These are phyloP conservation scores for Tachyglossus aculeatus DNA, from an alignment of 2,797 vertebrate species.

Conservation along the genomic window DNA sequence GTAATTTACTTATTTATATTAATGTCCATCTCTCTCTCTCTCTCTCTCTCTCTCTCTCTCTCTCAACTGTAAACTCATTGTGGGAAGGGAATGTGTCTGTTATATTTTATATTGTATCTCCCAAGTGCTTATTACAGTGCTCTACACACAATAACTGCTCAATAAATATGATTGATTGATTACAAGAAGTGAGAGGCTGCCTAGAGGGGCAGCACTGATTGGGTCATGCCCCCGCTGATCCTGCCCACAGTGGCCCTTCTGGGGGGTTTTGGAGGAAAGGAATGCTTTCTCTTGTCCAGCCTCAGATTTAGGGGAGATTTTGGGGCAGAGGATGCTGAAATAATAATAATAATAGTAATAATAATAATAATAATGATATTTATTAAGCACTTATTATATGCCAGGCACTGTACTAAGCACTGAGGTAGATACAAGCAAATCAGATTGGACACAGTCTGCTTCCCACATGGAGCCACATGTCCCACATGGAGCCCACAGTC, in stretches of 20 bases:
- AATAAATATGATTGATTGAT: no score
- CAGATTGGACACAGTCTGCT: neutral
- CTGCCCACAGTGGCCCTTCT: slow-evolving; percentile 32
- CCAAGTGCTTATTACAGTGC: no score
- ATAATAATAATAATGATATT: neutral
- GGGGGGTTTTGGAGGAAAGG: slow-evolving; percentile 22
- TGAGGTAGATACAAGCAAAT: neutral
- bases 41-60: no score
- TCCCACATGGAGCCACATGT: neutral
- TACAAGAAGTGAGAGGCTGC: no score
- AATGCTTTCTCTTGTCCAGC: slow-evolving; percentile 50
- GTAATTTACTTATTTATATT: no score
- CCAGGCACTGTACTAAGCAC: neutral
- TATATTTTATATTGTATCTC: no score
- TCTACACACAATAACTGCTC: no score
- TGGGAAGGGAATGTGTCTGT: no score
- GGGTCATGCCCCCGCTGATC: slow-evolving; percentile 37
- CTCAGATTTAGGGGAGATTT: neutral
- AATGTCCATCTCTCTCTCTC: no score
- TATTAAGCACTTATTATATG: neutral
- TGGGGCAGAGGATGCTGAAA: fast-evolving
- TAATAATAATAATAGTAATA: neutral
- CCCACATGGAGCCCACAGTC: neutral
- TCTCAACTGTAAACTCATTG: no score
- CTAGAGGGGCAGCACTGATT: no score